Evolutionary conservation across 2,888 invertebrate species (phyloP).

Genomic region (Argynnis bischoffii): DNA sequence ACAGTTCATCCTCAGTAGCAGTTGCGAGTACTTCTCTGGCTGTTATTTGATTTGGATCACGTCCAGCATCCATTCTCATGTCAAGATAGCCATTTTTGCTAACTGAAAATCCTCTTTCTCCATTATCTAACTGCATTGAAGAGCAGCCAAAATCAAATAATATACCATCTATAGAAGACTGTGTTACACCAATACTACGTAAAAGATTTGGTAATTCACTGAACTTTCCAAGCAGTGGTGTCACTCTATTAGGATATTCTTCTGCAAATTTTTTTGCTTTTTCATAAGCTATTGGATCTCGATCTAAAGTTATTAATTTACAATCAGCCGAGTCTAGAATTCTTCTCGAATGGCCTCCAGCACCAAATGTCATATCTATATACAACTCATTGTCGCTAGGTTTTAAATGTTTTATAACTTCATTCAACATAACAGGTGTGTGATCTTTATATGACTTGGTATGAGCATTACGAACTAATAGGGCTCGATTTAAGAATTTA

Average conservation of each 20-base stretch:
- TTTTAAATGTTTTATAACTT: constrained; percentile 86
- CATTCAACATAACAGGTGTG: constrained; percentile 88
- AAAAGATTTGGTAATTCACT: constrained; percentile 91
- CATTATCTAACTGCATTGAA: constrained; percentile 95
- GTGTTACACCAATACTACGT: constrained; percentile 78
- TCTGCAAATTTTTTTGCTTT: constrained; percentile 85
- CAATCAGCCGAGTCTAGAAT: constrained; percentile 86
- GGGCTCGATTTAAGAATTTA: constrained; percentile 39
- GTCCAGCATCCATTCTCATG: constrained; percentile 96
- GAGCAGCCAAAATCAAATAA: constrained; percentile 97
- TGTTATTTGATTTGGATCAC: constrained; percentile 87
- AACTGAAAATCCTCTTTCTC: constrained; percentile 92
- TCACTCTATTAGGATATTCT: constrained; percentile 86
- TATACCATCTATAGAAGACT: constrained; percentile 90
- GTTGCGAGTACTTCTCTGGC: constrained; percentile 93
- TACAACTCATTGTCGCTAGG: constrained; percentile 84
- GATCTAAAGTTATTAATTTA: constrained; percentile 90
- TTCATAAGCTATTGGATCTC: constrained; percentile 91
- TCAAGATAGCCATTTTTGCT: constrained; percentile 94
- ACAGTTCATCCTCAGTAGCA: constrained; percentile 89
- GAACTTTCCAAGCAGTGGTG: constrained; percentile 93
- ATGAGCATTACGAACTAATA: constrained; percentile 47
- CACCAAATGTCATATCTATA: constrained; percentile 98
- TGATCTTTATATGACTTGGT: constrained; percentile 78
- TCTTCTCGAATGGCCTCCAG: constrained; percentile 92